phyloP scores from a whole-genome alignment of 2,797 vertebrate genomes.

The Apogon hyalosoma region DNA sequence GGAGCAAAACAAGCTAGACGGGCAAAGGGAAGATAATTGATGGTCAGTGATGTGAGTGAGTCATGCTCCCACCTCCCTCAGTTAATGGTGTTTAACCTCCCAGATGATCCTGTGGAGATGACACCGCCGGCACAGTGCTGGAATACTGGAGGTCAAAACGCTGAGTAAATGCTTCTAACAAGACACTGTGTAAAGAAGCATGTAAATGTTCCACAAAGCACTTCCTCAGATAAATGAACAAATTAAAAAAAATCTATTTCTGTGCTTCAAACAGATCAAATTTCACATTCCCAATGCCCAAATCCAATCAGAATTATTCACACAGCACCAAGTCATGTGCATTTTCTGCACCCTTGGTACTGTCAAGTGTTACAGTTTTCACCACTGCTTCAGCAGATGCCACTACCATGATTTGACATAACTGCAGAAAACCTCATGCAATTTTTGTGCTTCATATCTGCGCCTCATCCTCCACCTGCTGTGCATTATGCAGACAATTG shows the following conservation, averaged over 20 bases:
- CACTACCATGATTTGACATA: constrained; percentile 21
- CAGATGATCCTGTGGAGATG: constrained; percentile 23
- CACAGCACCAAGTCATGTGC: constrained; percentile 15
- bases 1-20: constrained; percentile 27
- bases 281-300: constrained; percentile 13
- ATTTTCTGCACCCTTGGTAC: constrained; percentile 13
- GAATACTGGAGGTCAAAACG: constrained; percentile 4
- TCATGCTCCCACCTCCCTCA: constrained; percentile 17
- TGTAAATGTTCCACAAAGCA: constrained; percentile 1
- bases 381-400: constrained; percentile 1
- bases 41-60: constrained; percentile 44
- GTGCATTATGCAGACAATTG: constrained; percentile 64
- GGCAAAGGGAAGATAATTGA: constrained; percentile 33
- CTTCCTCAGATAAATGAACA: not conserved
- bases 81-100: constrained; percentile 45
- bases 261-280: constrained; percentile 1
- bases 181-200: constrained; percentile 3
- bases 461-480: constrained; percentile 40
- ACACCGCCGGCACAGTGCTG: not conserved
- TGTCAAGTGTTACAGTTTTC: constrained; percentile 18
- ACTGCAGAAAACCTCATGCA: constrained; percentile 51
- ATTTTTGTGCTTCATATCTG: constrained; percentile 56
- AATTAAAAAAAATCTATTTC: not conserved
- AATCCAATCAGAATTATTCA: constrained; percentile 38
- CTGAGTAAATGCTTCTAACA: constrained; percentile 9